A percentile compares a stretch with the other conserved stretches of the same genome.
phyloP scores from a whole-genome alignment of 2,888 invertebrate species.

The Aporophyla lueneburgensis region DNA sequence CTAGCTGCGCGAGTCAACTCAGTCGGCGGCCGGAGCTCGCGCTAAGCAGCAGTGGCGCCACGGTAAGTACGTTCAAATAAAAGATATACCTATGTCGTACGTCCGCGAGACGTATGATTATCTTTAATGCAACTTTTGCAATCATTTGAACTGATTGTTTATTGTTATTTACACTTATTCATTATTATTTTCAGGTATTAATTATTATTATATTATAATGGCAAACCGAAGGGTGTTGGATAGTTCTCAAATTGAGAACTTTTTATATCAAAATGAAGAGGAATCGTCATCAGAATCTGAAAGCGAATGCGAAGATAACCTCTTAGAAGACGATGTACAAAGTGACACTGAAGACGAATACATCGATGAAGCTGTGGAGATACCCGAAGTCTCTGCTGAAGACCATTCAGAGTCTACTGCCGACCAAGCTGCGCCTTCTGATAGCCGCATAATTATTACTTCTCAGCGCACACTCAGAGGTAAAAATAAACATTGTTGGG shows the following conservation, averaged over 20 bases:
- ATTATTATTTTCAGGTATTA: not conserved
- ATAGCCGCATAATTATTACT: conserved; percentile 8
- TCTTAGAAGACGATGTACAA: conserved; percentile 1
- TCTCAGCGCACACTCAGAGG: conserved; percentile 12
- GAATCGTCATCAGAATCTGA: conserved; percentile 2
- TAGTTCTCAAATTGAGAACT: conserved; percentile 4
- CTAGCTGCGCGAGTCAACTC: too few relatives aligned
- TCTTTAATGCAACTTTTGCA: conserved; percentile 1
- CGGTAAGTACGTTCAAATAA: too few relatives aligned
- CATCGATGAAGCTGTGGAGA: not conserved
- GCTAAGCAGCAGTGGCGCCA: too few relatives aligned
- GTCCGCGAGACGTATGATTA: conserved; percentile 6
- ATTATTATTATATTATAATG: not conserved
- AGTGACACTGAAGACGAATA: conserved; percentile 3
- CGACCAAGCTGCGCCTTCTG: not conserved
- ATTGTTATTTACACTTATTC: not conserved
- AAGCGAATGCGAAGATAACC: conserved; percentile 2
- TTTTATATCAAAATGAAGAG: conserved; percentile 4
- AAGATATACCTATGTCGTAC: not conserved
- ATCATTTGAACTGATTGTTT: conserved; percentile 1
- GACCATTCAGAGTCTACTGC: conserved; percentile 1
- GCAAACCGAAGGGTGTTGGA: not conserved
- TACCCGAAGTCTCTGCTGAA: conserved; percentile 1
- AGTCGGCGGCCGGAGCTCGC: too few relatives aligned
- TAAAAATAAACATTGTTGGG: conserved; percentile 21